These are phyloP conservation scores for Panthera uncia DNA, from an alignment of 2,113 vertebrate genomes.

Conservation along the genomic window DNA sequence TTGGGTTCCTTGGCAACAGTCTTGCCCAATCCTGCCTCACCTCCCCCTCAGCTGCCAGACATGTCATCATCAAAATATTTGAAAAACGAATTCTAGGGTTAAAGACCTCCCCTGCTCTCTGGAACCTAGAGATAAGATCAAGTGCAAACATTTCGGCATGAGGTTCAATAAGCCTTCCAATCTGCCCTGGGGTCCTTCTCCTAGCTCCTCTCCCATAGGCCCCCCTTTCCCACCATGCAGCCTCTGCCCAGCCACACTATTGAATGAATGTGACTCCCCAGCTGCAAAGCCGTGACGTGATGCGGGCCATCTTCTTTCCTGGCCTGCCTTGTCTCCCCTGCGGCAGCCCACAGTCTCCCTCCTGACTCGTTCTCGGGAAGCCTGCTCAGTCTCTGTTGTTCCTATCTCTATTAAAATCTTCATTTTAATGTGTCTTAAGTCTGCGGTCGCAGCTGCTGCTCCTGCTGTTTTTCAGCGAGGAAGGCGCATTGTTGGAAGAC, in stretches of 20 bases:
- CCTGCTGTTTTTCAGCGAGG: background rate
- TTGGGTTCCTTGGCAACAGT: background rate
- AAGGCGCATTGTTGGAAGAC: background rate
- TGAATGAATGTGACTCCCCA: background rate
- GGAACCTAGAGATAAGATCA: background rate
- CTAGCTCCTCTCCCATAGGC: background rate
- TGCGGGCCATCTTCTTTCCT: background rate
- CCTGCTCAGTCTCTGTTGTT: background rate
- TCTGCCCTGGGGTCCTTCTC: background rate
- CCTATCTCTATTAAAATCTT: background rate
- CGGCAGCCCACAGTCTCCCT: background rate
- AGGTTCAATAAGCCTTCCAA: background rate
- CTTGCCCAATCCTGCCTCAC: background rate
- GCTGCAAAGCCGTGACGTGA: background rate
- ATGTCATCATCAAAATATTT: background rate
- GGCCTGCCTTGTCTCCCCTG: background rate
- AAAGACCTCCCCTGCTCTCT: background rate
- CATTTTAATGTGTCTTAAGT: background rate
- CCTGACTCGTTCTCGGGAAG: background rate
- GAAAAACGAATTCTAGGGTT: background rate
- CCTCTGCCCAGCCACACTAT: background rate
- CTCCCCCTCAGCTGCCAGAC: constrained; percentile 18
- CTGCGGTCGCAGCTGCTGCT: background rate
- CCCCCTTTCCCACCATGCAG: background rate
- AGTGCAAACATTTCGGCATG: background rate